phyloP scores from a whole-genome alignment of 2,888 invertebrate species.

The Caenorhabditis parvicauda region DNA sequence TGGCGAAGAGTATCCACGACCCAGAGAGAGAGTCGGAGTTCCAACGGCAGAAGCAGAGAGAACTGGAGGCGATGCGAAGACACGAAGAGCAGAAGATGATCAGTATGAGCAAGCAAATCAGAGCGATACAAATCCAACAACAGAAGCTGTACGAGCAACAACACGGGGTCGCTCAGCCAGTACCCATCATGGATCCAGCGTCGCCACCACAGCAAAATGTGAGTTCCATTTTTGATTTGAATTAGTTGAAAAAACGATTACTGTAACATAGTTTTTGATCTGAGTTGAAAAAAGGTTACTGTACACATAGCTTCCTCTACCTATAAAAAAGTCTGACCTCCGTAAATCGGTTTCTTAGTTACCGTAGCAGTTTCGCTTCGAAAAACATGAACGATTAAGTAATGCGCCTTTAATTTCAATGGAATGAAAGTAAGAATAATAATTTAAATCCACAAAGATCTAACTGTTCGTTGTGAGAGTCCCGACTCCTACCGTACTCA shows the following conservation, averaged over 20 bases:
- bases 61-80: conserved; percentile 50
- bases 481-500: too few species aligned
- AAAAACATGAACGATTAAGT: too few species aligned
- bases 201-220: conserved; percentile 14
- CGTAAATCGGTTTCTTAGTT: too few species aligned
- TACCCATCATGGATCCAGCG: conserved; percentile 34
- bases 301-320: too few species aligned
- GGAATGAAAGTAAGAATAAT: too few species aligned
- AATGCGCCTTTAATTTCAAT: too few species aligned
- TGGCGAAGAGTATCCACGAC: conserved; percentile 49
- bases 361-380: too few species aligned
- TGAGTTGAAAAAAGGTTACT: too few species aligned
- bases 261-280: too few species aligned
- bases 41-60: conserved; percentile 50
- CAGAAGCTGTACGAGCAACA: conserved; percentile 42
- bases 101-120: conserved; percentile 48
- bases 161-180: conserved; percentile 41
- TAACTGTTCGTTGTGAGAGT: too few species aligned
- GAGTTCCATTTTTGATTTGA: neutral
- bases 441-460: too few species aligned
- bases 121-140: conserved; percentile 51
- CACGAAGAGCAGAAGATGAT: conserved; percentile 42
- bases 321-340: too few species aligned
- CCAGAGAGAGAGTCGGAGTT: conserved; percentile 55
- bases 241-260: neutral